Base-by-base conservation (phyloP, 2,797 vertebrate genomes). In the Poecile montanus region DNA sequence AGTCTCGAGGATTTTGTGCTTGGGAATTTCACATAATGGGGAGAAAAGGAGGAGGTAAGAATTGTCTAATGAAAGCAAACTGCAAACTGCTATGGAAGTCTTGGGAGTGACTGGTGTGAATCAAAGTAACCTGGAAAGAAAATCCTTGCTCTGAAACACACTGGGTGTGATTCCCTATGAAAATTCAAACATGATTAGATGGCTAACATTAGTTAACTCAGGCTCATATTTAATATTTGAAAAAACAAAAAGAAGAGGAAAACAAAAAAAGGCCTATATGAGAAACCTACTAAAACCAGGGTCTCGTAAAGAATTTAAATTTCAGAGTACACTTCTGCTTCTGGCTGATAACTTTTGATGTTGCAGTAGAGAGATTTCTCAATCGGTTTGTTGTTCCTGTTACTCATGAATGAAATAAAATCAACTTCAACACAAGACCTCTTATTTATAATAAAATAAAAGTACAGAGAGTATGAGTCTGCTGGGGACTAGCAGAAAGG, bases 391-490 rank as follows among this genome's bases (percentile, higher is more conserved):
- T 85, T 87, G 44, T 80, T 82, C 18, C 8, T 71, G 16, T 63
- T 67, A 73, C 32, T 76, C 44, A 71, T 80, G 63, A 92, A 83
- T 60, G 48, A 92, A 89, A 67, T n/a, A 82, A 17, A 27, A 29
- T 91, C 45, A 86, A 77, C 34, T 77, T 34, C 34, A 89, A 45
- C 38, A 76, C 10, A 82, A 54, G 25, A 61, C 26, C 13, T 50
- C n/a, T 91, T 66, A 82, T 88, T 94, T 89, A 73, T 79, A 89
- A 79, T 57, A 65, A 87, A 91, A 70, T 61, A 86, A 40, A 92
- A 82, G 40, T 56, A 60, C 14, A 47, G 23, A 58, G 50, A 44
- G 18, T 7, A 22, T 53, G n/a, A 81, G 14, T 47, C 48, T 90
- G 7, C 23, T 74, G 57, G 30, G 23, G 20, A 4, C 10, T 85